Base-by-base conservation (phyloP, 2,797 vertebrate species). In the Potorous gilbertii region DNA sequence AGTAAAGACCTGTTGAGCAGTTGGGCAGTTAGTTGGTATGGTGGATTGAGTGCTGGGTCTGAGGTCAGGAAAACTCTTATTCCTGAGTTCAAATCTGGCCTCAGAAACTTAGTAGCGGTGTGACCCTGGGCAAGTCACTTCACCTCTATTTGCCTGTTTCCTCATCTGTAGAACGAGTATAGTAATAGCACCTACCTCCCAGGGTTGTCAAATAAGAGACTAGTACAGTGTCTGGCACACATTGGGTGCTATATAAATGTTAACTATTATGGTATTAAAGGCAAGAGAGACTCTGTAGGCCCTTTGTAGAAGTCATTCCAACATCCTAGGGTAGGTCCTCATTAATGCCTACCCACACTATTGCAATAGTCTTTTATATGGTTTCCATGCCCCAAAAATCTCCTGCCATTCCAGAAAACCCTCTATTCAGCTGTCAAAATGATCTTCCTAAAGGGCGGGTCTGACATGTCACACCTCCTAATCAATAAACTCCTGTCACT, bases 21-120 rank as follows among this genome's bases (percentile, higher is more conserved):
- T 62, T 62, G 59, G 59, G 31, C 31, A 62, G 59, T n/a, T 66
- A 66, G 34, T n/a, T 66, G 14, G 62, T 1, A 4, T 62, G 31
- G 34, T n/a, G 14, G 34, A n/a, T 6, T 66, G 14, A 66, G 14
- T 66, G 14, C 34, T 66, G 4, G 34, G 31, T 13, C 62, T 66
- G 62, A 66, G 5, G 14, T n/a, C 62, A 66, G 34, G 57, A 55
- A 92, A 16, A 94, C 93, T 92, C 90, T 62, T 74, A 14, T 56
- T 55, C 56, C 54, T 56, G 92, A 50, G 94, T 66, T 55, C 52
- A 96, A 52, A 95, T 55, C 18, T 95, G 90, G 92, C 28, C 74
- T 81, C 34, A 74, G 34, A 59, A 31, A 54, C 92, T 95, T 59
- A 74, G 29, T 31, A 62, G 57, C 3, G 31, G 12, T 34, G 57